Evolutionary conservation across 2,888 invertebrate genomes (phyloP).

Genomic region (Diploptera punctata): DNA sequence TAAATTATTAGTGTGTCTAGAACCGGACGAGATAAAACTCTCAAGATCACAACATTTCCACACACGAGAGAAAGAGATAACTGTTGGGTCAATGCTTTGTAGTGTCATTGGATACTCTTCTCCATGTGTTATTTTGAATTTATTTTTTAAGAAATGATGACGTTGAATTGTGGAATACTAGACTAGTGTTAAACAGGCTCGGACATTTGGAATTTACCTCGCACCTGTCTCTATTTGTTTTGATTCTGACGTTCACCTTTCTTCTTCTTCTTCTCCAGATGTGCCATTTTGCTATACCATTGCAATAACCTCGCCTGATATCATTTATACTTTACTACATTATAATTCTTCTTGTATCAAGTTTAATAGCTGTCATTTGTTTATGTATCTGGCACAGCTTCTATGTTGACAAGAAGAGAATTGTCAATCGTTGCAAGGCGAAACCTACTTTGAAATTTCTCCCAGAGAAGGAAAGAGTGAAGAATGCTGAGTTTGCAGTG

Average conservation of each 20-base stretch:
- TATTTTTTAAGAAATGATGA: not conserved
- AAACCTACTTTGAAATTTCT: too few species aligned
- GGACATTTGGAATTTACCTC: not conserved
- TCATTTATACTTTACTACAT: too few species aligned
- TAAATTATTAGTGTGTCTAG: conserved; percentile 31
- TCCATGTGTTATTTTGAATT: conserved; percentile 1
- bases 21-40: conserved; percentile 13
- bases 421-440: too few species aligned
- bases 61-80: not conserved
- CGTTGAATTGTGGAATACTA: not conserved
- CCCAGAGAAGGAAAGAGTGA: too few species aligned
- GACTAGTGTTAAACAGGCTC: not conserved
- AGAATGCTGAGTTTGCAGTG: too few species aligned
- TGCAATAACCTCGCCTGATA: too few species aligned
- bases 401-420: too few species aligned
- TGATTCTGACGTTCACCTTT: not conserved
- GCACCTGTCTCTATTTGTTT: conserved; percentile 16
- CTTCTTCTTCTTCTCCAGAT: too few species aligned
- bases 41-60: conserved; percentile 11
- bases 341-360: too few species aligned
- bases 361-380: too few species aligned
- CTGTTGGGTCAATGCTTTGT: conserved; percentile 2
- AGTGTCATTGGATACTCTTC: not conserved
- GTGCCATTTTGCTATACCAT: too few species aligned
- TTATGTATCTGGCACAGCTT: too few species aligned